Percentiles rank a stretch among this genome's conserved stretches.
These are phyloP conservation scores for Porites evermanni DNA, from an alignment of 92 coral and sea anemone species.

Conservation along the genomic window DNA sequence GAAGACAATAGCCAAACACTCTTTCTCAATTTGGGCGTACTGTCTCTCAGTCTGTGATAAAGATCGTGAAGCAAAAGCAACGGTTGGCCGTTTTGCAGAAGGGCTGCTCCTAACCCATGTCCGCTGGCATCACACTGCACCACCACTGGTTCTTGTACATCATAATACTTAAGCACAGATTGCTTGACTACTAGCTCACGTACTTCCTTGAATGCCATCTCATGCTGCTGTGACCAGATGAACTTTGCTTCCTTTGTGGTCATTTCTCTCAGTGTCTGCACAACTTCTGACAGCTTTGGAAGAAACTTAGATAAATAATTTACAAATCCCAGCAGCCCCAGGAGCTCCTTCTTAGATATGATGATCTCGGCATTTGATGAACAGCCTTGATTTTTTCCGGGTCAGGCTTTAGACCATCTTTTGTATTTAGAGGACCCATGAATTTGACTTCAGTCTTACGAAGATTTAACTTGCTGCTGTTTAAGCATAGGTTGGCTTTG, in stretches of 20 bases:
- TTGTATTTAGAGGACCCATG: conserved; percentile 47
- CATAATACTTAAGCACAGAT: too few species aligned
- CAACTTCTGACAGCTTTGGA: conserved; percentile 51
- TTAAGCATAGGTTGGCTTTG: too few species aligned
- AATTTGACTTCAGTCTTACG: conserved; percentile 37
- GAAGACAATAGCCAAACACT: conserved; percentile 54
- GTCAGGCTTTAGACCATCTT: conserved; percentile 57
- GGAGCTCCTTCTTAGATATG: conserved; percentile 34
- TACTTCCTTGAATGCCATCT: conserved; percentile 47
- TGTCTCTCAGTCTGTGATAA: conserved; percentile 49
- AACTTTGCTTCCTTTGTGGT: conserved; percentile 48
- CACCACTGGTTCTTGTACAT: too few species aligned
- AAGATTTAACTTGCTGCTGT: too few species aligned
- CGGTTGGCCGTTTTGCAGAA: conserved; percentile 54
- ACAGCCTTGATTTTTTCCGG: conserved; percentile 51
- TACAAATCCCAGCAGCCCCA: conserved; percentile 65
- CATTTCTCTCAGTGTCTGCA: conserved; percentile 47
- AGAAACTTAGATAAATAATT: conserved; percentile 44
- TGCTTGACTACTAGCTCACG: conserved; percentile 35
- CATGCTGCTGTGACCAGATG: conserved; percentile 58
- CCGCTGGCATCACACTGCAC: too few species aligned
- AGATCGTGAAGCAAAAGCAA: conserved; percentile 56
- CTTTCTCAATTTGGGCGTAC: conserved; percentile 41
- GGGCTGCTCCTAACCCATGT: conserved; percentile 45
- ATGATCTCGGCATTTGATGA: conserved; percentile 44